Percentiles rank a stretch among this genome's conserved stretches.
Evolutionary conservation across 1,140 invertebrate species (phyloP).

Genomic region (Drosophila sturtevanti): DNA sequence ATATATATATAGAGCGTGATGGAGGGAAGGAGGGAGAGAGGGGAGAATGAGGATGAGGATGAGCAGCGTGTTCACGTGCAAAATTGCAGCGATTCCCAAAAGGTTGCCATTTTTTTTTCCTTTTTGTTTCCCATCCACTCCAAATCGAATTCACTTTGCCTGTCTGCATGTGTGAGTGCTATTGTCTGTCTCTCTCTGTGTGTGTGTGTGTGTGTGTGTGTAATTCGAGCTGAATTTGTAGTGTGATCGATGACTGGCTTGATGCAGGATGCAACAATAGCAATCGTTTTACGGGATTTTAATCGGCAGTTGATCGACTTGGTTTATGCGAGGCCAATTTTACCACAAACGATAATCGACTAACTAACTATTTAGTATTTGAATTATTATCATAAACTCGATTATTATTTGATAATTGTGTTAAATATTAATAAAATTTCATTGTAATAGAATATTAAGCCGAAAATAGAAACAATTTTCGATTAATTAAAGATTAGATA

Average conservation of each 20-base stretch:
- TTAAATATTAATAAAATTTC: too few relatives aligned
- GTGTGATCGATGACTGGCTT: conserved; percentile 69
- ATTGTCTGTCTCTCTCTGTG: conserved; percentile 15
- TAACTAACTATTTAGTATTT: too few relatives aligned
- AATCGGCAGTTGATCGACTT: conserved; percentile 59
- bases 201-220: conserved; percentile 26
- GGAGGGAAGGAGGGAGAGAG: not conserved
- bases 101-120: conserved; percentile 44
- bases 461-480: too few relatives aligned
- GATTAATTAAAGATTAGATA: too few relatives aligned
- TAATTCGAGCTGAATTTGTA: conserved; percentile 66
- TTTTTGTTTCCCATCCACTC: conserved; percentile 22
- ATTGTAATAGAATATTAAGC: too few relatives aligned
- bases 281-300: conserved; percentile 39
- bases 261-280: conserved; percentile 31
- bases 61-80: conserved; percentile 75
- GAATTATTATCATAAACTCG: too few relatives aligned
- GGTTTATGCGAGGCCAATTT: not conserved
- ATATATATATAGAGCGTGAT: too few relatives aligned
- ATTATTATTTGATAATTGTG: too few relatives aligned
- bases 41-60: conserved; percentile 26
- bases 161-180: not conserved
- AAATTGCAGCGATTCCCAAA: conserved; percentile 75
- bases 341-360: too few relatives aligned
- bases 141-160: conserved; percentile 56